phyloP scores from a whole-genome alignment of 2,888 invertebrate species.

The Clusia tigrina region DNA sequence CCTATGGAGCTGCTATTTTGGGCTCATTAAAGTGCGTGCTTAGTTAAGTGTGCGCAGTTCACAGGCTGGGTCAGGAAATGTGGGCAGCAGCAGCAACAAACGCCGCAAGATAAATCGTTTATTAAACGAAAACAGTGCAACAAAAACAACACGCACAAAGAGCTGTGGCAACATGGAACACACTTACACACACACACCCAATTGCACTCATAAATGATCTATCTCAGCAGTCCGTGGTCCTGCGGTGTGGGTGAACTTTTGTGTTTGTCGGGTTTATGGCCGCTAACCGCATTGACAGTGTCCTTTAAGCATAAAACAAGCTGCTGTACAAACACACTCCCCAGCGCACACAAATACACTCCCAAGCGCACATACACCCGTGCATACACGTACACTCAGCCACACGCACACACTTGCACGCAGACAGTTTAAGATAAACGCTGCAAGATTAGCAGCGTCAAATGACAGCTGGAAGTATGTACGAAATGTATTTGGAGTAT shows the following conservation, averaged over 20 bases:
- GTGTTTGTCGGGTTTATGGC: constrained; percentile 9
- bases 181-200: constrained; percentile 9
- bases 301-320: too few species aligned
- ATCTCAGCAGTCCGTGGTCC: constrained; percentile 12
- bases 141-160: neutral
- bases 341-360: too few species aligned
- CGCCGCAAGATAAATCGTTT: neutral
- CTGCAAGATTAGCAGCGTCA: constrained; percentile 20
- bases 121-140: neutral
- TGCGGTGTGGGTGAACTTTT: constrained; percentile 20
- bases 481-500: too few species aligned
- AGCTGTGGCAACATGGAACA: neutral
- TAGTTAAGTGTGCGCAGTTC: too few species aligned
- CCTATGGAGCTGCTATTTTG: too few species aligned
- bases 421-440: constrained; percentile 14
- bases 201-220: constrained; percentile 4
- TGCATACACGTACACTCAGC: neutral
- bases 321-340: too few species aligned
- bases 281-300: neutral
- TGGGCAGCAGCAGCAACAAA: neutral
- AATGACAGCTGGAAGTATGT: constrained; percentile 23
- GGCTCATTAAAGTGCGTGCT: too few species aligned
- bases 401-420: too few species aligned
- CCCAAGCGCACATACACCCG: too few species aligned
- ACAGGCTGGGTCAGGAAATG: too few species aligned